Evolutionary conservation across 2,797 vertebrate species (phyloP).

Genomic region (Chelidonichthys spinosus): DNA sequence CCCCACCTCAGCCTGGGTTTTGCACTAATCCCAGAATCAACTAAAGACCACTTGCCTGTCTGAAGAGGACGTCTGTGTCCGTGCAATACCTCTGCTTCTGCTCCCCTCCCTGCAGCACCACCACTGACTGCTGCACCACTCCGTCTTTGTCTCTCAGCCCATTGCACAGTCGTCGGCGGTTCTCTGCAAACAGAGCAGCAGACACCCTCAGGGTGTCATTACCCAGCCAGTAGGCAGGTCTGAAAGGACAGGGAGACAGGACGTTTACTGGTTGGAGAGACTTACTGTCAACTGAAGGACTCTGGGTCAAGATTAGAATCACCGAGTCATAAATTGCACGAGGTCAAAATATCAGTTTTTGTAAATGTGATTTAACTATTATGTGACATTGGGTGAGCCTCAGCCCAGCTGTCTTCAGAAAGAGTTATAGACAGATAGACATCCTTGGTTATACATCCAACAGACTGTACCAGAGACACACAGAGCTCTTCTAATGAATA

Average conservation of each 20-base stretch:
- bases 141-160: slow-evolving; percentile 80
- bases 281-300: neutral
- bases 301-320: neutral
- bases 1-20: neutral
- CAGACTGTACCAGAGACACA: slow-evolving; percentile 31
- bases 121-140: slow-evolving; percentile 76
- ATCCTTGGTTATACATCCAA: slow-evolving; percentile 32
- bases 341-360: neutral
- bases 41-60: slow-evolving; percentile 85
- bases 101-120: slow-evolving; percentile 94
- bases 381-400: neutral
- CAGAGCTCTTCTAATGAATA: neutral
- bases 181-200: slow-evolving; percentile 89
- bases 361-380: no score
- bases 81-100: slow-evolving; percentile 94
- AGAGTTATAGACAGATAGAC: slow-evolving; percentile 5
- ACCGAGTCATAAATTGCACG: neutral
- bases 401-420: neutral
- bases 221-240: slow-evolving; percentile 91
- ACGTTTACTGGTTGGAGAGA: neutral
- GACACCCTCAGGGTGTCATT: slow-evolving; percentile 93
- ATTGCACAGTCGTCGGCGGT: slow-evolving; percentile 87
- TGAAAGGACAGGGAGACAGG: slow-evolving; percentile 63
- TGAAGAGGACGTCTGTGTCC: slow-evolving; percentile 91
- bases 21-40: neutral